Evolutionary conservation across 2,797 vertebrate genomes (phyloP).

Genomic region (Pseudochaenichthys georgianus): DNA sequence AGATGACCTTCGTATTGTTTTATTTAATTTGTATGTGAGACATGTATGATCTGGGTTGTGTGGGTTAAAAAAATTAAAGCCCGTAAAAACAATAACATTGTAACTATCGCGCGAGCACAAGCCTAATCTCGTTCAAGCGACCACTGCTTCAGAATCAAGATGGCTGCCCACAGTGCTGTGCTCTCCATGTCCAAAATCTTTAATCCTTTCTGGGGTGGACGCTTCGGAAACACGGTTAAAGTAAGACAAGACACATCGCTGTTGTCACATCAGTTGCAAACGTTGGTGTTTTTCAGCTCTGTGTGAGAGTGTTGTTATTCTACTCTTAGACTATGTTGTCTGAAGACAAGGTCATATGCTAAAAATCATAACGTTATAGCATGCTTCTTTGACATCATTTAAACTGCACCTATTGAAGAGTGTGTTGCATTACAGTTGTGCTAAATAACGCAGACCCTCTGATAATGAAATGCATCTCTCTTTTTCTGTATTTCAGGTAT

Average conservation of each 20-base stretch:
- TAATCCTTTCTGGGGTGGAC: constrained; percentile 72
- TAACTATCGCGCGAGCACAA: constrained; percentile 14
- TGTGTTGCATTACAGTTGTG: neutral
- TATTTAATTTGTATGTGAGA: no score
- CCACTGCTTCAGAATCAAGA: constrained; percentile 60
- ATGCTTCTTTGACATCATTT: neutral
- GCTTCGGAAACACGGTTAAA: constrained; percentile 74
- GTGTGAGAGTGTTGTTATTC: neutral
- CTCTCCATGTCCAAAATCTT: constrained; percentile 76
- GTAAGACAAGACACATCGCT: constrained; percentile 58
- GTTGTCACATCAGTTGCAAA: neutral
- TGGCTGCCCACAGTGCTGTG: constrained; percentile 75
- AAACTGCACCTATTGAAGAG: neutral
- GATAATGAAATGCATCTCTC: neutral
- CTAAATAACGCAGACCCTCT: neutral
- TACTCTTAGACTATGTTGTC: neutral
- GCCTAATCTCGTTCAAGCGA: neutral
- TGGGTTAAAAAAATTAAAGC: no score
- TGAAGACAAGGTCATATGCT: constrained; percentile 73
- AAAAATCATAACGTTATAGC: constrained; percentile 5
- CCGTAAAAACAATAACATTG: neutral
- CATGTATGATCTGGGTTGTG: no score
- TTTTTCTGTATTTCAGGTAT: constrained; percentile 71
- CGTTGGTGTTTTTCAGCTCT: neutral
- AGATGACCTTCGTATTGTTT: no score